Conservation (phyloP, 2,113 vertebrate species). For the Nibea coibor region DNA sequence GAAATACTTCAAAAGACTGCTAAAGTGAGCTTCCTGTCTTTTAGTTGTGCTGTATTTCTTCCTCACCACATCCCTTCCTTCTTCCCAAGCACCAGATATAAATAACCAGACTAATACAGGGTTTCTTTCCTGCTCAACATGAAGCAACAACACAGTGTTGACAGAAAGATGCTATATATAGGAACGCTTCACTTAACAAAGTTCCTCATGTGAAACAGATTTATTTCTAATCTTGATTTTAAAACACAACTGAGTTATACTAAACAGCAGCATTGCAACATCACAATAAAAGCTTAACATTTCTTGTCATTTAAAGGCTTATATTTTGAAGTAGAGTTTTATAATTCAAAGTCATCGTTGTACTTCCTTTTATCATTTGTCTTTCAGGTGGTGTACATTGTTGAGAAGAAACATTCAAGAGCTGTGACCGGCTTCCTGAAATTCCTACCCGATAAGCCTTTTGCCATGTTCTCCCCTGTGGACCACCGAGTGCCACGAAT, state of each 20-base stretch:
- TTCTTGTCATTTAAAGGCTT: neutral
- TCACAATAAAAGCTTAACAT: neutral
- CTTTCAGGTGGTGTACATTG: constrained; percentile 93
- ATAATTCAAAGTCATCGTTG: neutral
- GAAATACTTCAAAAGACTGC: constrained; percentile 92
- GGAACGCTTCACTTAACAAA: neutral
- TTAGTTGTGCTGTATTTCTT: neutral
- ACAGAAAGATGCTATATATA: neutral
- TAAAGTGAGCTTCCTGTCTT: constrained; percentile 85
- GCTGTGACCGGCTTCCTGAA: constrained; percentile 94
- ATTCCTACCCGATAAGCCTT: constrained; percentile 90
- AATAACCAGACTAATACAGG: neutral
- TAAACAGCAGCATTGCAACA: neutral
- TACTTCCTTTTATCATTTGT: neutral
- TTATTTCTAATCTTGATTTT: neutral
- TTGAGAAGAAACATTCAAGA: constrained; percentile 95
- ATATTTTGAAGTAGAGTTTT: too few species aligned
- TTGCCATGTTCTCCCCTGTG: constrained; percentile 94
- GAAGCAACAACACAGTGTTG: neutral
- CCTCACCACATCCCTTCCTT: neutral
- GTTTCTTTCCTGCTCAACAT: neutral
- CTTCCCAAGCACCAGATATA: neutral
- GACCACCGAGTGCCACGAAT: constrained; percentile 95
- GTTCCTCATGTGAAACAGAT: neutral
- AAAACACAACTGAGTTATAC: neutral